These are phyloP conservation scores for Leptosomus discolor DNA, from an alignment of 2,113 vertebrate genomes.

Conservation along the genomic window DNA sequence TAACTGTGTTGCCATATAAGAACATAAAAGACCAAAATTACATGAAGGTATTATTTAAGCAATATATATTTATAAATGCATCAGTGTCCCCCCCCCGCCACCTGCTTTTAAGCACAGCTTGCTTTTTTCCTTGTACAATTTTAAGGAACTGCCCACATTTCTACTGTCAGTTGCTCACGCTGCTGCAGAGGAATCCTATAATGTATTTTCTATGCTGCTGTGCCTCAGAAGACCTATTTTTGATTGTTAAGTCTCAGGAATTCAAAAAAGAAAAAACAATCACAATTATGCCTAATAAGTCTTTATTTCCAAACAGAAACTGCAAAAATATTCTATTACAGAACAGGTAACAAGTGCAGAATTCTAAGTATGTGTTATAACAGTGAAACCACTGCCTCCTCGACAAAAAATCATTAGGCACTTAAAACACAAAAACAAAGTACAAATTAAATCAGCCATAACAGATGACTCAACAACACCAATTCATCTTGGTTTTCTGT, in stretches of 20 bases:
- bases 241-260: not conserved
- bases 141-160: not conserved
- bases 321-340: conserved; percentile 68
- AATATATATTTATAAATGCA: not conserved
- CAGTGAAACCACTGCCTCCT: conserved; percentile 35
- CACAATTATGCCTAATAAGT: conserved; percentile 26
- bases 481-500: conserved; percentile 1
- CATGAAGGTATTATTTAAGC: not conserved
- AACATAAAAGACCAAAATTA: not conserved
- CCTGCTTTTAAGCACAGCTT: not conserved
- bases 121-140: not conserved
- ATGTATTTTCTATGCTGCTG: not conserved
- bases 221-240: not conserved
- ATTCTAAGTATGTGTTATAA: not conserved
- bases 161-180: not conserved
- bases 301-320: conserved; percentile 64
- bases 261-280: not conserved
- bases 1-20: not conserved
- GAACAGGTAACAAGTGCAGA: conserved; percentile 53
- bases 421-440: conserved; percentile 58
- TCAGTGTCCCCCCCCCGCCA: not conserved
- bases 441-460: conserved; percentile 16
- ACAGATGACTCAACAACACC: conserved; percentile 19
- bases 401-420: conserved; percentile 61
- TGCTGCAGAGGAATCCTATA: not conserved